Percentiles rank a stretch among this genome's conserved stretches.
Evolutionary conservation across 2,888 invertebrate genomes (phyloP).

Genomic region (Tipula lateralis): DNA sequence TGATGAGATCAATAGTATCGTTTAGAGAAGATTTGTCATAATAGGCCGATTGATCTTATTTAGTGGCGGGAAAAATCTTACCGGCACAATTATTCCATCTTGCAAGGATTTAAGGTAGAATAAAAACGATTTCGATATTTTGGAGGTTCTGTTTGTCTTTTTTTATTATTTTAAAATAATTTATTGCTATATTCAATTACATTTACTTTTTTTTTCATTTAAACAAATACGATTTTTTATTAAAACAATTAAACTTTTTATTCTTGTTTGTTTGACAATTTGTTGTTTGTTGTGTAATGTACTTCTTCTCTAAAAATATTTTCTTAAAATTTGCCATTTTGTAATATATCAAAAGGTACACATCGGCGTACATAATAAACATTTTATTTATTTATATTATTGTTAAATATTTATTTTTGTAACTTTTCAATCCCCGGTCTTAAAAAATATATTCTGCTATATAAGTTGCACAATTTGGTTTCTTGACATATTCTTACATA

Average conservation of each 20-base stretch:
- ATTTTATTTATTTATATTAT: conserved; percentile 4
- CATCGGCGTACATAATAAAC: not conserved
- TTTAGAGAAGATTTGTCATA: no score
- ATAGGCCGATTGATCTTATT: no score
- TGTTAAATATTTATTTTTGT: not conserved
- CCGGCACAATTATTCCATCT: no score
- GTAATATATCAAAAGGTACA: not conserved
- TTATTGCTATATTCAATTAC: conserved; percentile 24
- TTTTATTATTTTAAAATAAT: not conserved
- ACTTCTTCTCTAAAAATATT: not conserved
- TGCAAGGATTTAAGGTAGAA: no score
- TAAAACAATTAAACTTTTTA: not conserved
- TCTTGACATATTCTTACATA: not conserved
- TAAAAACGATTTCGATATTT: no score
- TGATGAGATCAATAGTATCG: no score
- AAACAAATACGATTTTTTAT: not conserved
- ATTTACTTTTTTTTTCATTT: not conserved
- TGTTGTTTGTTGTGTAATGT: no score
- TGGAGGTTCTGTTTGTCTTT: not conserved
- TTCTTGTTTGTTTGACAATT: no score
- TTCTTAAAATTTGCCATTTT: not conserved
- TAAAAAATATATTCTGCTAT: not conserved
- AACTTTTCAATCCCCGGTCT: not conserved
- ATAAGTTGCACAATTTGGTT: conserved; percentile 24
- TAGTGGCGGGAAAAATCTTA: no score